Evolutionary conservation across 2,113 vertebrate genomes (phyloP).

Genomic region (Zapornia atra): DNA sequence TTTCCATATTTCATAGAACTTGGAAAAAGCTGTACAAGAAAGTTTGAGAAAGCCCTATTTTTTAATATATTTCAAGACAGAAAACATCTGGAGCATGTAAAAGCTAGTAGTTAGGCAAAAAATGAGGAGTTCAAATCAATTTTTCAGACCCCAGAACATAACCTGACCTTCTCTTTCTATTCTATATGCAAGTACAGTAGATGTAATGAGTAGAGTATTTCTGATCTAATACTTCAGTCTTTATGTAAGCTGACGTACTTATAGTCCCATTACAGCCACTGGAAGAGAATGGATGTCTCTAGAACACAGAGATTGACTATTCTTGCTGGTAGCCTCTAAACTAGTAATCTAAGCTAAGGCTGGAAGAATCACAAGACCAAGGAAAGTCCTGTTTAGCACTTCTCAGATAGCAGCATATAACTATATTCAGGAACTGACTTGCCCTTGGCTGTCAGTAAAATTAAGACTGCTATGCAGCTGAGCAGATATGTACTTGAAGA

Average conservation of each 20-base stretch:
- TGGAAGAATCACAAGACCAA: not conserved
- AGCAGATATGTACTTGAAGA: not conserved
- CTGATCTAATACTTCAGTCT: not conserved
- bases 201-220: not conserved
- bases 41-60: not conserved
- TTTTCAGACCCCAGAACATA: not conserved
- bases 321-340: not conserved
- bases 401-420: not conserved
- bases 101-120: not conserved
- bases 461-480: not conserved
- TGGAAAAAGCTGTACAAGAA: not conserved
- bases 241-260: not conserved
- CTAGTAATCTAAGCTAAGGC: not conserved
- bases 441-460: not conserved
- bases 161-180: not conserved
- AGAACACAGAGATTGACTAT: not conserved
- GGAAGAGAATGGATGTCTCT: not conserved
- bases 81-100: not conserved
- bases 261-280: not conserved
- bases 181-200: not conserved
- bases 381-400: not conserved
- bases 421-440: not conserved
- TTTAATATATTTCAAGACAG: not conserved
- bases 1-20: not conserved
- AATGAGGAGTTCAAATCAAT: not conserved